phyloP scores from a whole-genome alignment of 1,140 invertebrate genomes.

The Solenopsis fugax region DNA sequence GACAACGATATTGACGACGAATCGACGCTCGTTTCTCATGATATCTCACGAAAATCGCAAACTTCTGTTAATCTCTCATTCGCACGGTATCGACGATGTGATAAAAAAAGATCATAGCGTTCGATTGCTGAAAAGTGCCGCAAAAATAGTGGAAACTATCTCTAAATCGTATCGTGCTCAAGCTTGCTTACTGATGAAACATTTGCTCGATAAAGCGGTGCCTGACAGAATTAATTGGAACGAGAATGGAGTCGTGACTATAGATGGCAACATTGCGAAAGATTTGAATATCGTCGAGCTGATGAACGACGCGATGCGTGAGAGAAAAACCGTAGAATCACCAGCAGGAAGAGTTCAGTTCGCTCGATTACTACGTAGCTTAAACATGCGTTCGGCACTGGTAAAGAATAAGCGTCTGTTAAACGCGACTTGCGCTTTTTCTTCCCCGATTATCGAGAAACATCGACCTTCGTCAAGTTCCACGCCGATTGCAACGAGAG shows the following conservation, averaged over 20 bases:
- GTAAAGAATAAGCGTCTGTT: background rate
- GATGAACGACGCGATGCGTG: background rate
- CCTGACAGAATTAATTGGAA: background rate
- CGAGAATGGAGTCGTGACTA: background rate
- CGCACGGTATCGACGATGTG: no score
- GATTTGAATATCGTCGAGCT: background rate
- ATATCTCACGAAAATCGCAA: no score
- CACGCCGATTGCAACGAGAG: background rate
- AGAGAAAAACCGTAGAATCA: background rate
- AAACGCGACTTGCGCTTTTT: background rate
- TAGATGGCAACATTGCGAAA: background rate
- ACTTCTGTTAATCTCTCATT: no score
- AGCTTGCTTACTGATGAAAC: no score
- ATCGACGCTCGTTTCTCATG: no score
- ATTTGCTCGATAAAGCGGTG: background rate
- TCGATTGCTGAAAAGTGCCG: background rate
- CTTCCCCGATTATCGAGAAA: background rate
- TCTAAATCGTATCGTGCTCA: no score
- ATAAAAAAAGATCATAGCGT: no score
- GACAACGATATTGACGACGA: no score
- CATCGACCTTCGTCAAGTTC: background rate
- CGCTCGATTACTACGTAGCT: background rate
- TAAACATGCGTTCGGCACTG: background rate
- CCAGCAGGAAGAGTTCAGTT: background rate
- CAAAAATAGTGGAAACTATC: no score